phyloP scores from a whole-genome alignment of 2,113 vertebrate species.

The Opisthocomus hoazin region DNA sequence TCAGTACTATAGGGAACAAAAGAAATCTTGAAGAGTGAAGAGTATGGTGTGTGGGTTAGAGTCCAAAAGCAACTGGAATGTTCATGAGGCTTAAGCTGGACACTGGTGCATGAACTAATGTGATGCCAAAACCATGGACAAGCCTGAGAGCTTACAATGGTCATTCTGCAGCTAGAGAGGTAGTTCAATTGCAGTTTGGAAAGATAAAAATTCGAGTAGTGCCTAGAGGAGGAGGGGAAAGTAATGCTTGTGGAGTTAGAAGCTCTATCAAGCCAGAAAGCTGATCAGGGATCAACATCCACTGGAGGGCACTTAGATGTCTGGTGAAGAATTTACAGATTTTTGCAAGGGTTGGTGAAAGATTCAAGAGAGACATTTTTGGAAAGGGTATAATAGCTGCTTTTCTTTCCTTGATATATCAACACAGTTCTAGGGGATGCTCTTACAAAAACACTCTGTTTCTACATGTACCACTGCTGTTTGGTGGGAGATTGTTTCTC shows the following conservation, averaged over 20 bases:
- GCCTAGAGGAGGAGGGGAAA: too few species aligned
- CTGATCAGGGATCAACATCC: neutral
- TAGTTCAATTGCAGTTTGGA: neutral
- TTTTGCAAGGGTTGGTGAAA: neutral
- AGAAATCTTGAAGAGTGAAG: neutral
- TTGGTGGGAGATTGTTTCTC: neutral
- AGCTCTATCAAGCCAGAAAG: neutral
- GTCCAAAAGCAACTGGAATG: neutral
- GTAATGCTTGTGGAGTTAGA: neutral
- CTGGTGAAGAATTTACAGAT: neutral
- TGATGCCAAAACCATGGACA: neutral
- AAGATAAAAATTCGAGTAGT: neutral
- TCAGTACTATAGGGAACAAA: neutral
- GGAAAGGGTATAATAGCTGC: neutral
- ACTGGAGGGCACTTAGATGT: neutral
- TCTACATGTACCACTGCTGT: neutral
- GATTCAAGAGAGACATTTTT: neutral
- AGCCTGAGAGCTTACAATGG: neutral
- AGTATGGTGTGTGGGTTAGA: rapidly evolving
- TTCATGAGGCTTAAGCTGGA: neutral
- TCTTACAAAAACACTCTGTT: neutral
- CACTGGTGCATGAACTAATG: neutral
- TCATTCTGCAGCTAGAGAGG: neutral
- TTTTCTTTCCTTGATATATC: neutral
- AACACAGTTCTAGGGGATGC: neutral